Percentiles rank a stretch among this genome's conserved stretches.
phyloP scores from a whole-genome alignment of 2,797 vertebrate species.

The Sebastes taczanowskii region DNA sequence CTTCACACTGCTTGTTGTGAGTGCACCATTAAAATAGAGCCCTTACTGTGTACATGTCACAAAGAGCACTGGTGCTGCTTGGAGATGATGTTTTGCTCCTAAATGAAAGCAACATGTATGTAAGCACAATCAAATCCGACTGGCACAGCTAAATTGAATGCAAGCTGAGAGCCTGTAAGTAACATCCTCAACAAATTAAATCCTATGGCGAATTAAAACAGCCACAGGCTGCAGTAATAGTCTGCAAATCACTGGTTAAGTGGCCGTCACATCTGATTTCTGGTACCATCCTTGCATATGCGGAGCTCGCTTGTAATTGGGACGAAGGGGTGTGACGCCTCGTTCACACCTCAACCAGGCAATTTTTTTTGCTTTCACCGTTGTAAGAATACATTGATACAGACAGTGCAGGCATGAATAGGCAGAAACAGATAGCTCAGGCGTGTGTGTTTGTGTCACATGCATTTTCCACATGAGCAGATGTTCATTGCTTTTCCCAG shows the following conservation, averaged over 20 bases:
- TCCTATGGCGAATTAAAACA: constrained; percentile 73
- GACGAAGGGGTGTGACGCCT: constrained; percentile 6
- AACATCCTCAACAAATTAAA: constrained; percentile 69
- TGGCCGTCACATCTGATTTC: constrained; percentile 73
- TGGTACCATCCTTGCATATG: constrained; percentile 36
- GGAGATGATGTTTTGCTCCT: constrained; percentile 6
- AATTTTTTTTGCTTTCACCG: neutral
- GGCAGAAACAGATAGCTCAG: neutral
- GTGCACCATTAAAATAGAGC: constrained; percentile 8
- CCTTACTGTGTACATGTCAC: neutral
- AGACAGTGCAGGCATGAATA: neutral
- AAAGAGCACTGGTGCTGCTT: neutral
- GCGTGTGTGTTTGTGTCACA: constrained; percentile 5
- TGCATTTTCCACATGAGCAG: constrained; percentile 35
- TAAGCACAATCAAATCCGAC: constrained; percentile 45
- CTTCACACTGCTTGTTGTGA: neutral
- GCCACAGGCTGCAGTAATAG: constrained; percentile 61
- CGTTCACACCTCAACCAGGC: constrained; percentile 28
- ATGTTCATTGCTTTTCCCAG: constrained; percentile 9
- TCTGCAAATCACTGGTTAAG: constrained; percentile 70
- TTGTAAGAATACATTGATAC: constrained; percentile 9
- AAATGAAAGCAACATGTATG: constrained; percentile 30
- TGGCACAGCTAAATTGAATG: constrained; percentile 54
- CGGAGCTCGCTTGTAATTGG: constrained; percentile 13
- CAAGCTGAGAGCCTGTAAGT: constrained; percentile 57